phyloP scores from a whole-genome alignment of 2,888 invertebrate genomes.

The Meandrusa payeni region DNA sequence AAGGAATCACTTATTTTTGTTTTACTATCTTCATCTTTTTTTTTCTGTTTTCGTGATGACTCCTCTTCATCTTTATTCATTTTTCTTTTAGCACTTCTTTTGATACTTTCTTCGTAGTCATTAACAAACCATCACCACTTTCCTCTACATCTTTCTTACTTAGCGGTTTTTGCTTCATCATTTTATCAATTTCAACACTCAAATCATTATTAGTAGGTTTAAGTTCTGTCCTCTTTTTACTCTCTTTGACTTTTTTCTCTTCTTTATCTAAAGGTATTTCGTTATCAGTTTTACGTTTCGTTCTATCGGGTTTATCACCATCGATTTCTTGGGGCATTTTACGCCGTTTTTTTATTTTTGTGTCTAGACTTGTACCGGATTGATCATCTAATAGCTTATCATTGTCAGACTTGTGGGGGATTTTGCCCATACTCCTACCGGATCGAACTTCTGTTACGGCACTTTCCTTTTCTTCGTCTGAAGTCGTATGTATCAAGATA shows the following conservation, averaged over 20 bases:
- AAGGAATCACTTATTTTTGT: not conserved
- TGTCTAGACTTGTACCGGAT: not conserved
- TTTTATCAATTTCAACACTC: not conserved
- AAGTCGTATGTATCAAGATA: slow-evolving; percentile 15
- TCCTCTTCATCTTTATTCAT: slow-evolving; percentile 24
- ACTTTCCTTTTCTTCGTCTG: slow-evolving; percentile 13
- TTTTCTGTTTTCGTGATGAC: slow-evolving; percentile 21
- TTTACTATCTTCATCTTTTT: slow-evolving; percentile 24
- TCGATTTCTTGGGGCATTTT: slow-evolving; percentile 8
- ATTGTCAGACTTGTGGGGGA: too few species aligned
- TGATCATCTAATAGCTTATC: slow-evolving; percentile 1
- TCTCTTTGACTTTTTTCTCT: slow-evolving; percentile 9
- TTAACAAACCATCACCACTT: slow-evolving; percentile 24
- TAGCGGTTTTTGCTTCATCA: slow-evolving; percentile 7
- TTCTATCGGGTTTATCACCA: not conserved
- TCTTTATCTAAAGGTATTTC: slow-evolving; percentile 21
- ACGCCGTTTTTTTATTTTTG: not conserved
- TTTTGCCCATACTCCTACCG: too few species aligned
- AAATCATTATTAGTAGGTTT: not conserved
- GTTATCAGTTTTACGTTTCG: slow-evolving; percentile 13
- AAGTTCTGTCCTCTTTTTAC: slow-evolving; percentile 7
- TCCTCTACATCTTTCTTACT: slow-evolving; percentile 24
- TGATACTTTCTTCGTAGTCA: not conserved
- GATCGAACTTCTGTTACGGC: too few species aligned
- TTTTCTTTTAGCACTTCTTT: slow-evolving; percentile 25